These are phyloP conservation scores for Hydropsyche tenuis DNA, from an alignment of 1,140 invertebrate species.

Conservation along the genomic window DNA sequence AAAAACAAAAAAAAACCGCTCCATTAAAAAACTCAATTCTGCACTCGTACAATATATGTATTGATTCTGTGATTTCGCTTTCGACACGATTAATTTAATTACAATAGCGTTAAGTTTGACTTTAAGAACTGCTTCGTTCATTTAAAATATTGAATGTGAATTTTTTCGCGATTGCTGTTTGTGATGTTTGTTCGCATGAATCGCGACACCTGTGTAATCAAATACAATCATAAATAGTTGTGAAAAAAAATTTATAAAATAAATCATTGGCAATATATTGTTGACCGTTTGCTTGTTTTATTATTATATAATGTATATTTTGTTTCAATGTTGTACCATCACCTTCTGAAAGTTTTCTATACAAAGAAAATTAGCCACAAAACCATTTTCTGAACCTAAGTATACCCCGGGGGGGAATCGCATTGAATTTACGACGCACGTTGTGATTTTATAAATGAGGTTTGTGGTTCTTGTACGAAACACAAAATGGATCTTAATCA, in stretches of 20 bases:
- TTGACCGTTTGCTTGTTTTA: neutral
- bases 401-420: neutral
- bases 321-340: neutral
- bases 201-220: conserved; percentile 19
- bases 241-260: conserved; percentile 21
- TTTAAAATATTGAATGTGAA: neutral
- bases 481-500: too few species aligned
- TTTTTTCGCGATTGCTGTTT: neutral
- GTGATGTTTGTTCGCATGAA: neutral
- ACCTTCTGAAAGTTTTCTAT: too few species aligned
- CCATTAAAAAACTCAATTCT: too few species aligned
- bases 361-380: neutral
- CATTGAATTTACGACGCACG: neutral
- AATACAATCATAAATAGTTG: conserved; percentile 38
- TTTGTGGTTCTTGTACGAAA: neutral
- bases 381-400: neutral
- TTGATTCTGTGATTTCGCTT: conserved; percentile 20
- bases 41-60: too few species aligned
- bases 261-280: conserved; percentile 35
- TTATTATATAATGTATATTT: neutral
- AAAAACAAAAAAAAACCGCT: too few species aligned
- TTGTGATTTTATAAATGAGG: neutral
- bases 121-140: neutral
- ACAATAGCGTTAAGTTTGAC: neutral
- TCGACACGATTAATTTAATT: conserved; percentile 16